Evolutionary conservation across 2,113 vertebrate genomes (phyloP), one percentile per base, ranked within the genome.

Genomic region (Kryptolebias marmoratus): DNA sequence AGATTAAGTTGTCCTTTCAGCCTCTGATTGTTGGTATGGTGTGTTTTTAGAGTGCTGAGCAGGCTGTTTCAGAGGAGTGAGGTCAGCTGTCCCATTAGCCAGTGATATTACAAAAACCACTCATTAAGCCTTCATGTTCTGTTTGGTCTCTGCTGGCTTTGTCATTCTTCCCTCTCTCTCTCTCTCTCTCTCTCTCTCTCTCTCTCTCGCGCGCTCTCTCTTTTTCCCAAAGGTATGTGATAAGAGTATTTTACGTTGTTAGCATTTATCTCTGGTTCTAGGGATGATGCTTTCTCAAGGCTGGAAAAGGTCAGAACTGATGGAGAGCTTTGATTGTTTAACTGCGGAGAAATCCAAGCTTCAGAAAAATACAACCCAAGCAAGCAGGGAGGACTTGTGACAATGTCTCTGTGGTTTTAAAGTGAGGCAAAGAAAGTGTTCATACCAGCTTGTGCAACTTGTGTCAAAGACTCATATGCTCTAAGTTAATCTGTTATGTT

Each of bases 61-160:
- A 55, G 30, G 64, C 65, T 56, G 72, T 87, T 88, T 86, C 31
- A 64, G 67, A 64, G 50, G 67, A 52, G 53, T 57, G 71, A 71
- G 82, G 87, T 91, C 84, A 88, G 80, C 84, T 88, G 84, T 90
- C 79, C 82, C 68, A 88, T 90, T 91, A 88, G 73, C 84, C 65
- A 54, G 73, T 68, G 77, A 86, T 86, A 83, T 86, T 83, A 86
- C 73, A 81, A 89, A 88, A 87, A 83, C 2, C 81, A 82, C 80
- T 86, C 81, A 88, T 91, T 87, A 88, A 81, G 86, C 79, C 72
- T 88, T 88, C 83, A 82, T 82, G 77, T 81, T 80, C 73, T 74
- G 71, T 57, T 71, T 53, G 66, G 67, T 65, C 65, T 4, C 67
- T 30, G 59, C 55, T 77, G 45, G 45, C 76, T 84, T 82, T 89